Percentiles rank a stretch among this genome's conserved stretches.
These are phyloP conservation scores for Sphaerodactylus townsendi DNA, from an alignment of 2,113 vertebrate species.

Conservation along the genomic window DNA sequence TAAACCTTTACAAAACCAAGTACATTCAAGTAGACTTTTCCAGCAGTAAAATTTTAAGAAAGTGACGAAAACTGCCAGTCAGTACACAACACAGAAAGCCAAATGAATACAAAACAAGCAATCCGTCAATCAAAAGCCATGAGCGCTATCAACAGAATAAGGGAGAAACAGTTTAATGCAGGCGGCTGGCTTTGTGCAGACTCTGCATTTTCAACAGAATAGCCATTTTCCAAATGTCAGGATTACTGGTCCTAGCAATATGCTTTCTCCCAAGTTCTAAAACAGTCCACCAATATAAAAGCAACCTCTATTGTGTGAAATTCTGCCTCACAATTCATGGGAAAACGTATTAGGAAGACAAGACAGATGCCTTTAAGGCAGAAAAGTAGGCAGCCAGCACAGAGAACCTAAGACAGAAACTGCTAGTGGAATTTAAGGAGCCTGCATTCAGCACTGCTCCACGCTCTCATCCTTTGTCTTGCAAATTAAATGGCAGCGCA, in stretches of 20 bases:
- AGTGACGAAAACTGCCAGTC: background rate
- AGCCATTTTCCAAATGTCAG: constrained; percentile 10
- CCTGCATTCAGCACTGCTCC: background rate
- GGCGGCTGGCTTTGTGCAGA: constrained; percentile 2
- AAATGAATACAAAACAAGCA: constrained; percentile 9
- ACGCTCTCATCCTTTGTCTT: constrained; percentile 27
- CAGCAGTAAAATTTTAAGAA: constrained; percentile 21
- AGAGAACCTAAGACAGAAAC: background rate
- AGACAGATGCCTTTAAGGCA: background rate
- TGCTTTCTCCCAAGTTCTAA: constrained; percentile 21
- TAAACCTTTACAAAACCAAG: background rate
- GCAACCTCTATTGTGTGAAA: constrained; percentile 13
- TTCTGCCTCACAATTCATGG: constrained; percentile 2
- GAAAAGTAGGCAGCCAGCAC: background rate
- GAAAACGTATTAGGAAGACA: constrained; percentile 15
- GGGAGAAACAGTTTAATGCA: constrained; percentile 12
- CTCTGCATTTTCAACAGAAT: background rate
- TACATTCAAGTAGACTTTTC: background rate
- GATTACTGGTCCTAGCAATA: constrained; percentile 36
- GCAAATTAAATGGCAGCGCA: constrained; percentile 10
- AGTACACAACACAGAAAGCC: background rate
- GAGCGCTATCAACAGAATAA: rapidly evolving
- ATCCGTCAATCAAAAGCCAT: background rate
- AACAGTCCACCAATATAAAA: constrained; percentile 37
- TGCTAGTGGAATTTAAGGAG: background rate